Conservation (phyloP, 2,113 vertebrate species). For the Turnix velox region DNA sequence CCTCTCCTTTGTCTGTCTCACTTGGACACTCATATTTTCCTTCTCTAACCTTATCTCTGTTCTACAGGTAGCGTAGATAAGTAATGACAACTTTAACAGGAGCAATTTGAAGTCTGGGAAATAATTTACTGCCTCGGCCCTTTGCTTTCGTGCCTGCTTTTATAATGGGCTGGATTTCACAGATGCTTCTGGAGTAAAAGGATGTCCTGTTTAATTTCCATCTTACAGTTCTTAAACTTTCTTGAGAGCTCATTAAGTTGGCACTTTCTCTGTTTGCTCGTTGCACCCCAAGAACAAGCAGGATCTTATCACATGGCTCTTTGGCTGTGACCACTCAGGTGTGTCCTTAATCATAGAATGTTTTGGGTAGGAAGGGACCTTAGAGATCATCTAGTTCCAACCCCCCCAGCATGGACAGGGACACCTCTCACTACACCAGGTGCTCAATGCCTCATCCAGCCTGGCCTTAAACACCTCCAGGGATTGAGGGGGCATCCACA, state of each 20-base stretch:
- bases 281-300: fast-evolving
- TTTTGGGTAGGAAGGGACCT: too few species aligned
- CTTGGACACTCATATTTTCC: fast-evolving
- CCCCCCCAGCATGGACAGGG: too few species aligned
- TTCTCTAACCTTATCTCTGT: not conserved
- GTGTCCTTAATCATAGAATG: too few species aligned
- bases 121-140: not conserved
- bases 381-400: too few species aligned
- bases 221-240: not conserved
- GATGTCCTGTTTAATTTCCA: not conserved
- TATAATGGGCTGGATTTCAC: not conserved
- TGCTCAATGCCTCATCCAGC: too few species aligned
- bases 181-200: not conserved
- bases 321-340: not conserved
- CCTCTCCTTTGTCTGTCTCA: not conserved
- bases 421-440: too few species aligned
- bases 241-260: not conserved
- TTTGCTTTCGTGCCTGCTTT: not conserved
- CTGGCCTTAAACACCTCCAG: too few species aligned
- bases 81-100: not conserved
- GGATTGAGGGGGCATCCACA: too few species aligned
- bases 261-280: not conserved
- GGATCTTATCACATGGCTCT: not conserved
- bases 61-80: not conserved
- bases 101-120: not conserved